Evolutionary conservation across 2,113 vertebrate genomes (phyloP).

Genomic region (Onychorhynchus coronatus): DNA sequence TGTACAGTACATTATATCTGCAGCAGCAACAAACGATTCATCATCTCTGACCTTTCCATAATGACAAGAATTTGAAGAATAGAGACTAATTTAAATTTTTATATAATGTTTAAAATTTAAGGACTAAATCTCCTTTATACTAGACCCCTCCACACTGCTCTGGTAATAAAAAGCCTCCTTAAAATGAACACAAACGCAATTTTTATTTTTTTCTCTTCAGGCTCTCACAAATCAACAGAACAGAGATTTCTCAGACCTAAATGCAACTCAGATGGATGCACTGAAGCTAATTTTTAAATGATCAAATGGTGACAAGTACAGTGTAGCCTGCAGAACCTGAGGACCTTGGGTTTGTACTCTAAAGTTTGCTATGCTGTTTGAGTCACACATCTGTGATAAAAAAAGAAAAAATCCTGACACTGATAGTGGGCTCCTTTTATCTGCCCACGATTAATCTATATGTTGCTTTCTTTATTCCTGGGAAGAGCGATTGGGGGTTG

Average conservation of each 20-base stretch:
- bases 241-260: neutral
- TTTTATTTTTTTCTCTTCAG: neutral
- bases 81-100: conserved; percentile 63
- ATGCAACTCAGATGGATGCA: neutral
- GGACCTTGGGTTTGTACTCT: neutral
- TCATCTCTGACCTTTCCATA: conserved; percentile 68
- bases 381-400: neutral
- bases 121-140: conserved; percentile 30
- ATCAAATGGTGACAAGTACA: neutral
- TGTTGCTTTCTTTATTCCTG: neutral
- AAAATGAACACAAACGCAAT: neutral
- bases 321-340: neutral
- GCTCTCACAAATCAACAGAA: neutral
- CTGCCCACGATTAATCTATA: neutral
- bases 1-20: conserved; percentile 61
- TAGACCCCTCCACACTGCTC: neutral
- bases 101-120: conserved; percentile 65
- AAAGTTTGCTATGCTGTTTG: neutral
- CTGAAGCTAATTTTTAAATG: neutral
- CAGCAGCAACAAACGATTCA: conserved; percentile 64
- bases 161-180: neutral
- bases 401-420: neutral
- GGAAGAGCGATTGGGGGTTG: neutral
- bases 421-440: neutral
- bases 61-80: conserved; percentile 63